Base-by-base conservation (phyloP, 2,888 invertebrate species). In the Crossocerus cetratus region DNA sequence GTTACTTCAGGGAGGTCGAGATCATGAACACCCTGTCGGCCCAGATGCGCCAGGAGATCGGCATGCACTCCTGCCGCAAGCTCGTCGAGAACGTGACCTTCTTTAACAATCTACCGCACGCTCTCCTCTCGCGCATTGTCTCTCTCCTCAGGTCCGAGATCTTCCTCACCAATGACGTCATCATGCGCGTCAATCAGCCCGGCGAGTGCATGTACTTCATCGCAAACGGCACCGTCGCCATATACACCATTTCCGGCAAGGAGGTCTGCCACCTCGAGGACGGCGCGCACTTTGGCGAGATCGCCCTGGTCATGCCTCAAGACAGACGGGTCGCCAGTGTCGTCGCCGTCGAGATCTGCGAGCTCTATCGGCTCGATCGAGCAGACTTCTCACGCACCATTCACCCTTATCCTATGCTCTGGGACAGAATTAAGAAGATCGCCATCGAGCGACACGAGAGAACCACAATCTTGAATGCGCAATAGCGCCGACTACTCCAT, bases 181-280 rank as follows among this genome's bases (percentile, higher is more conserved):
- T 93, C 49, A 89, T 93, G 0, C 89, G 91, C 69, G 91, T 91
- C 0, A 91, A 91, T 74, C 91, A 91, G 4, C 83, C 89, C 1
- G 93, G 92, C 0, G 90, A 92, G 69, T 91, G 91, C 64, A 93
- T 93, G 93, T 93, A 92, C 80, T 93, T 93, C 79, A 93, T 93
- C 68, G 91, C 91, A 1, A 91, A 88, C 16, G 93, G 93, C 2
- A 92, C 92, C 0, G 93, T 93, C 1, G 92, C 92, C 0, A 90
- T 92, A 65, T 92, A 91, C 75, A 92, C 92, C 0, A 83, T 86
- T 59, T 90, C 90, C 0, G 92, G 92, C 0, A 88, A 85, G 62
- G 91, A 90, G 69, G 86, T 90, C 3, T 90, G 90, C 56, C 90
- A 90, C 71, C 78, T 91, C 53, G 87, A 90, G 66, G 91, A 91